Percentiles rank a stretch among this genome's conserved stretches.
These are phyloP conservation scores for Geothlypis trichas DNA, from an alignment of 2,113 vertebrate species.

Conservation along the genomic window DNA sequence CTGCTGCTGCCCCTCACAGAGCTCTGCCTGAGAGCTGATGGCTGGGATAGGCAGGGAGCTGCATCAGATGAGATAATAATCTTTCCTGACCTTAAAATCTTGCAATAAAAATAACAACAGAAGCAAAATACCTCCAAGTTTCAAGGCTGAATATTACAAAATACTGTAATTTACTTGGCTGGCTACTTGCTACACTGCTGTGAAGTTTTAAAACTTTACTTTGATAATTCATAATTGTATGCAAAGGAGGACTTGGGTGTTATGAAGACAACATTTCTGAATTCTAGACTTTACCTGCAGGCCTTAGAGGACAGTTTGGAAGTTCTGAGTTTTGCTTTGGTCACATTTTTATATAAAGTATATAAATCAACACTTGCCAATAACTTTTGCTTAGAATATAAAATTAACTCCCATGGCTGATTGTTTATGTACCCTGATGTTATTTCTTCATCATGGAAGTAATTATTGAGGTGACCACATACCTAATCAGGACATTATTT, in stretches of 20 bases:
- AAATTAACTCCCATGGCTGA: fast-evolving
- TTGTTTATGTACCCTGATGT: not conserved
- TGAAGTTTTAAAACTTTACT: not conserved
- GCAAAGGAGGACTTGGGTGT: not conserved
- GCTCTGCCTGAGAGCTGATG: not conserved
- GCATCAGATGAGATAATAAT: not conserved
- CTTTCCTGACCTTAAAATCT: not conserved
- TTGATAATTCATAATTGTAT: not conserved
- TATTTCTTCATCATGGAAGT: not conserved
- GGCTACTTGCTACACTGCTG: not conserved
- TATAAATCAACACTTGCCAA: not conserved
- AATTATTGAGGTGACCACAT: not conserved
- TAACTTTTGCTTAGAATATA: not conserved
- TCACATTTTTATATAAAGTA: not conserved
- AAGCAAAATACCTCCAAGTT: not conserved
- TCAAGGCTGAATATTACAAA: not conserved
- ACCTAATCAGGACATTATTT: not conserved
- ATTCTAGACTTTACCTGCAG: not conserved
- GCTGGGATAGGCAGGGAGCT: not conserved
- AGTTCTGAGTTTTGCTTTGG: not conserved
- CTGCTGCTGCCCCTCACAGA: not conserved
- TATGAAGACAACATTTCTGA: not conserved
- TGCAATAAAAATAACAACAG: not conserved
- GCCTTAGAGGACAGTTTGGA: not conserved
- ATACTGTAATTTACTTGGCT: not conserved